Conservation (phyloP, 2,797 vertebrate genomes). For the Pygocentrus nattereri region DNA sequence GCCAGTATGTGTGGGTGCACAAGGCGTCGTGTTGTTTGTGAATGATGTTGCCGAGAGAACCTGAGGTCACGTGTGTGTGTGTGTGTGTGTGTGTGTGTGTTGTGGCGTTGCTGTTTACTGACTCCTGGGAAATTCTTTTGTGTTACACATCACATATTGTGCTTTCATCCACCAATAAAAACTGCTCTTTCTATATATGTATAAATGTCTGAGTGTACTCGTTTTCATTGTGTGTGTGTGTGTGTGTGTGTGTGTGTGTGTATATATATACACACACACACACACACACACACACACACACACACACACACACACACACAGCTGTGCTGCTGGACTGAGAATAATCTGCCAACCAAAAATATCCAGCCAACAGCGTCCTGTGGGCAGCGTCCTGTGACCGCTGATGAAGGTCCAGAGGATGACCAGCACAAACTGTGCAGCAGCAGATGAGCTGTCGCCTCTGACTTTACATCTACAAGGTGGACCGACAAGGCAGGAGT, state of each 20-base stretch:
- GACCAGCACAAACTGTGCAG: too few species aligned
- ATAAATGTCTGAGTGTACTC: neutral
- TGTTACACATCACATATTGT: conserved; percentile 47
- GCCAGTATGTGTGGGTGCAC: conserved; percentile 48
- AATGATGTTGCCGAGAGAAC: neutral
- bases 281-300: too few species aligned
- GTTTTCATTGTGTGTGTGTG: neutral
- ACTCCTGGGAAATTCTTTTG: conserved; percentile 38
- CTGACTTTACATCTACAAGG: too few species aligned
- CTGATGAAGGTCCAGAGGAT: too few species aligned
- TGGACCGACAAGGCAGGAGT: too few species aligned
- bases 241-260: neutral
- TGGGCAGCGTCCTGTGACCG: too few species aligned
- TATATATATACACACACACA: too few species aligned
- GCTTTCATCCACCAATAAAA: conserved; percentile 57
- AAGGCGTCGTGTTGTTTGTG: conserved; percentile 22
- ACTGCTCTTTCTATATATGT: conserved; percentile 44
- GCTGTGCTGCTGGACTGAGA: too few species aligned
- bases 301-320: neutral
- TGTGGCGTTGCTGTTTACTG: conserved; percentile 41
- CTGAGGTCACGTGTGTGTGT: neutral
- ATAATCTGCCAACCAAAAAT: too few species aligned
- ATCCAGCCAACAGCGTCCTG: too few species aligned
- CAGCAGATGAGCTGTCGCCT: too few species aligned
- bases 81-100: conserved; percentile 37